Conservation (phyloP, 2,888 invertebrate species). For the Eilema sororculum region DNA sequence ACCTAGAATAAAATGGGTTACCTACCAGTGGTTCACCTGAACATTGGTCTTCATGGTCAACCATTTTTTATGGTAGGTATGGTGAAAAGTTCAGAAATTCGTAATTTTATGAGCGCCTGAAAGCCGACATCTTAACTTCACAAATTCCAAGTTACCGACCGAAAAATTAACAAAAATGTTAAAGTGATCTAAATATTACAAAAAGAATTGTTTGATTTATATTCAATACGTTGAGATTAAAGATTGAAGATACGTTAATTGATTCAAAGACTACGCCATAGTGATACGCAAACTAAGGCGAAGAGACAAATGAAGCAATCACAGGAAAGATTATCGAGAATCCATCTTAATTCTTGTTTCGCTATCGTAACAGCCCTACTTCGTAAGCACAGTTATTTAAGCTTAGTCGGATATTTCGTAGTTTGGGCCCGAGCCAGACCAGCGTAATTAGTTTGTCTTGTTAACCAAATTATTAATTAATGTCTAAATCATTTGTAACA, state of each 20-base stretch:
- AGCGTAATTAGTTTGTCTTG: conserved; percentile 51
- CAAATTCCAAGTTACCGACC: no score
- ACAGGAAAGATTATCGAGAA: not conserved
- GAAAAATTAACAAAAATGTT: no score
- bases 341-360: not conserved
- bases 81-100: no score
- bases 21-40: no score
- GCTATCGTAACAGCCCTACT: conserved; percentile 24
- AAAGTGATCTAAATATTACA: no score
- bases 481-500: conserved; percentile 37
- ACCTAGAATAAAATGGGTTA: no score
- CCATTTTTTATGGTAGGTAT: no score
- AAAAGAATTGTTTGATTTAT: no score
- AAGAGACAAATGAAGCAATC: not conserved
- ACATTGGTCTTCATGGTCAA: no score
- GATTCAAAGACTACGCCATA: not conserved
- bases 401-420: conserved; percentile 45
- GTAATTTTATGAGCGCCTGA: no score
- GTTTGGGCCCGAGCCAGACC: conserved; percentile 31
- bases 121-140: no score
- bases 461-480: conserved; percentile 53
- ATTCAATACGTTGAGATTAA: no score
- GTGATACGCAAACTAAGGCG: not conserved
- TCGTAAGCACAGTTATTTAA: conserved; percentile 36
- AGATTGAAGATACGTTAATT: conserved; percentile 23